Percentiles rank a stretch among this genome's conserved stretches.
Evolutionary conservation across 2,888 invertebrate species (phyloP).

Genomic region (Ennomos erosarius): DNA sequence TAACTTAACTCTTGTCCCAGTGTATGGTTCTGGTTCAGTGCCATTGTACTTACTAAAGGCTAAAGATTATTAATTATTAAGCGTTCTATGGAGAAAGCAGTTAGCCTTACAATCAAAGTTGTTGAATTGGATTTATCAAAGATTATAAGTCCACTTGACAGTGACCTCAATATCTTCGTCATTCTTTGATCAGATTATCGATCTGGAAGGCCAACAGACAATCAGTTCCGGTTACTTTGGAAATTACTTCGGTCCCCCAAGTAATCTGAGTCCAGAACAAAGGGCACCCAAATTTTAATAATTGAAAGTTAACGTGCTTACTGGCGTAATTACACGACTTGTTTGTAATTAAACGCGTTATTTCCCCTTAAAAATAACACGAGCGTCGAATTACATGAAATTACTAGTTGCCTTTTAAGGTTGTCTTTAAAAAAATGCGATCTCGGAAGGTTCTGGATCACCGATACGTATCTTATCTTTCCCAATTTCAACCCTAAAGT

Average conservation of each 20-base stretch:
- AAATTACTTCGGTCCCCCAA: slow-evolving; percentile 5
- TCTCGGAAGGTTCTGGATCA: slow-evolving; percentile 42
- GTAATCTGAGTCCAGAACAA: slow-evolving; percentile 47
- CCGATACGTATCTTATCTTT: slow-evolving; percentile 34
- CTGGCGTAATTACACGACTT: slow-evolving; percentile 59
- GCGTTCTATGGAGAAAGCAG: too few relatives aligned
- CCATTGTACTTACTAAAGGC: too few relatives aligned
- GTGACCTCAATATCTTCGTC: too few relatives aligned
- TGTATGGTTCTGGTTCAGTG: too few relatives aligned
- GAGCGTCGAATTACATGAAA: slow-evolving; percentile 67
- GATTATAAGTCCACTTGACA: too few relatives aligned
- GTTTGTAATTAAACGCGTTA: slow-evolving; percentile 68
- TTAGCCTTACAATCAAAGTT: too few relatives aligned
- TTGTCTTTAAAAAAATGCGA: slow-evolving; percentile 49
- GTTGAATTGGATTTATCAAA: too few relatives aligned
- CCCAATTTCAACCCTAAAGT: slow-evolving; percentile 24
- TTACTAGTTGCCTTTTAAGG: slow-evolving; percentile 59
- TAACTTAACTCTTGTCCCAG: too few relatives aligned
- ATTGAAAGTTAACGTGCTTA: slow-evolving; percentile 65
- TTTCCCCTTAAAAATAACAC: slow-evolving; percentile 51
- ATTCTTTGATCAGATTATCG: background rate
- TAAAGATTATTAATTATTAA: too few relatives aligned
- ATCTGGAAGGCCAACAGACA: background rate
- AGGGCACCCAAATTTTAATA: slow-evolving; percentile 56
- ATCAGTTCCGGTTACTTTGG: slow-evolving; percentile 4